These are phyloP conservation scores for Diarsia dahlii DNA, from an alignment of 2,888 invertebrate genomes.

Conservation along the genomic window DNA sequence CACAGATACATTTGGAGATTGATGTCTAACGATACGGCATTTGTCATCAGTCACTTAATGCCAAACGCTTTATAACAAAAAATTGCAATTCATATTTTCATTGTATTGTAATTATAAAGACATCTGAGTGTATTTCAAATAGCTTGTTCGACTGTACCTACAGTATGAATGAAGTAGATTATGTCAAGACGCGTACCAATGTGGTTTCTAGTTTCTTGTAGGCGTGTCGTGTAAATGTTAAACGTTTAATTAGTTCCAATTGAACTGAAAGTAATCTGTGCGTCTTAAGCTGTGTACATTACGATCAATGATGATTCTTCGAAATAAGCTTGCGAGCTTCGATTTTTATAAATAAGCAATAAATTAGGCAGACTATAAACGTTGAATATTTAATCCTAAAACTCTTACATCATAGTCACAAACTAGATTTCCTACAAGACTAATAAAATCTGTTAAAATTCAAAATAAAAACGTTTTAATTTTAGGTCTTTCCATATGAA, in stretches of 20 bases:
- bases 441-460: constrained; percentile 30
- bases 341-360: neutral
- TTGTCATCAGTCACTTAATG: no score
- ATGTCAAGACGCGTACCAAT: no score
- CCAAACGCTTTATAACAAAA: no score
- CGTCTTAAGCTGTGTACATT: neutral
- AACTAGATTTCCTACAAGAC: constrained; percentile 1
- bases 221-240: neutral
- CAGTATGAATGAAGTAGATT: neutral
- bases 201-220: neutral
- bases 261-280: neutral
- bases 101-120: no score
- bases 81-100: no score
- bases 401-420: neutral
- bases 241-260: neutral
- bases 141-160: no score
- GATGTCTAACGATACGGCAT: no score
- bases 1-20: no score
- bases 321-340: no score
- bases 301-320: neutral
- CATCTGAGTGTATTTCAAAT: no score
- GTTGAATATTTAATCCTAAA: neutral
- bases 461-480: constrained; percentile 62
- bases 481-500: no score
- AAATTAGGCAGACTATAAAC: neutral